Evolutionary conservation across 2,113 vertebrate species (phyloP), one percentile per base, ranked within the genome.

Genomic region (Motacilla alba): DNA sequence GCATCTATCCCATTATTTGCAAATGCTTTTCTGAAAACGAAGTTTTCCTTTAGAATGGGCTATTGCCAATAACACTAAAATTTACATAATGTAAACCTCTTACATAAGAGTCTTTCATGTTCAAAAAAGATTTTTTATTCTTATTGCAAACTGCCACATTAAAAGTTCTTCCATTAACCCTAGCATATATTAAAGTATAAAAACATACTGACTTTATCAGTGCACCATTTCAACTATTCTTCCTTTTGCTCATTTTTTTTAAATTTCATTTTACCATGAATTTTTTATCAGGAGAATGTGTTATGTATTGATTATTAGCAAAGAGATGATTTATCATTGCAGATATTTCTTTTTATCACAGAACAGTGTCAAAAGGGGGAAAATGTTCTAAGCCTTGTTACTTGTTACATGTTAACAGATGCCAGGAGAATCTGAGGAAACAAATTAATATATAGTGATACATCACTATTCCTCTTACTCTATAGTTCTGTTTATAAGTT

Each of bases 11-110:
- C 62, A 79, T 85, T 95, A 90, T 91, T 96, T 94, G 77, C 24
- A 94, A 94, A 93, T 81, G 79, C 63, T 82, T 82, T 82, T 87
- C 59, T 68, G 83, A 89, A 87, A 89, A 83, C n/a, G 58, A 89
- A 82, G 47, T 30, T 41, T 80, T 93, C 69, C 70, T 85, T 89
- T 92, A 68, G 64, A 97, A 93, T 62, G 49, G 76, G 60, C 50
- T 64, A 95, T 70, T 19, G 6, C 79, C 53, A 86, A 84, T 87
- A 96, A 93, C n/a, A 82, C 52, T 78, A 94, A 82, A 69, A 94
- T 94, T 97, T 90, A 89, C 73, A 87, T 92, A 96, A 92, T 83
- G 75, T 55, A 96, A 92, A 87, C 41, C 83, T 88, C 87, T 94
- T 95, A 80, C 39, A 26, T 83, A 93, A 90, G 72, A 63, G 31